Percentiles rank a stretch among this genome's conserved stretches.
These are phyloP conservation scores for Chromobotia macracanthus DNA, from an alignment of 2,797 vertebrate genomes.

Conservation along the genomic window DNA sequence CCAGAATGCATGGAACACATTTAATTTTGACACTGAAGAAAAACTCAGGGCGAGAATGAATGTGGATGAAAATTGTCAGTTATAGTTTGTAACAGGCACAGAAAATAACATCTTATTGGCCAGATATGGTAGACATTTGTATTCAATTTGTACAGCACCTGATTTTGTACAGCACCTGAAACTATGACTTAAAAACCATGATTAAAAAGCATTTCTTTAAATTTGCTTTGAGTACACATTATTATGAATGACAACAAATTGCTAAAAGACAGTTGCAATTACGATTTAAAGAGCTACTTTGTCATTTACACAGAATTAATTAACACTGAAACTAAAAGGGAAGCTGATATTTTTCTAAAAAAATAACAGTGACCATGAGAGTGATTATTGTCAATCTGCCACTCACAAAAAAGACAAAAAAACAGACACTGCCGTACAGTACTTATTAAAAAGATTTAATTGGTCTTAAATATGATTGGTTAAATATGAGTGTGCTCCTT, in stretches of 20 bases:
- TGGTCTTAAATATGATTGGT: neutral
- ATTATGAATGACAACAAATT: slow-evolving; percentile 43
- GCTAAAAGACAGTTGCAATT: slow-evolving; percentile 50
- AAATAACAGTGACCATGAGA: slow-evolving; percentile 7
- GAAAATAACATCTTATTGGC: neutral
- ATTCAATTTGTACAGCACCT: neutral
- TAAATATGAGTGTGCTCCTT: neutral
- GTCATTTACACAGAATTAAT: slow-evolving; percentile 54
- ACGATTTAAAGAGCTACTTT: slow-evolving; percentile 62
- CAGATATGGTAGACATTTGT: slow-evolving; percentile 13
- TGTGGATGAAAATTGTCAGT: slow-evolving; percentile 11
- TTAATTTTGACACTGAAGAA: slow-evolving; percentile 12
- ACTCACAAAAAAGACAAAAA: neutral
- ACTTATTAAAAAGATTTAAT: neutral
- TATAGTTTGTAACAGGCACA: slow-evolving; percentile 6
- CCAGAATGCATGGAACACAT: no score
- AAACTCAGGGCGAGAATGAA: neutral
- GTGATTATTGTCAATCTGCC: slow-evolving; percentile 16
- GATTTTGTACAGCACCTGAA: no score
- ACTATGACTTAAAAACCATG: no score
- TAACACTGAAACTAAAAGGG: slow-evolving; percentile 11
- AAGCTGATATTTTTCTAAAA: neutral
- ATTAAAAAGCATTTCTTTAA: slow-evolving; percentile 42
- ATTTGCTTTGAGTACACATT: slow-evolving; percentile 31
- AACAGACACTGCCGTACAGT: neutral